Percentiles rank a stretch among this genome's conserved stretches.
Evolutionary conservation across 2,888 invertebrate genomes (phyloP).

Genomic region (Abrostola triplasia): DNA sequence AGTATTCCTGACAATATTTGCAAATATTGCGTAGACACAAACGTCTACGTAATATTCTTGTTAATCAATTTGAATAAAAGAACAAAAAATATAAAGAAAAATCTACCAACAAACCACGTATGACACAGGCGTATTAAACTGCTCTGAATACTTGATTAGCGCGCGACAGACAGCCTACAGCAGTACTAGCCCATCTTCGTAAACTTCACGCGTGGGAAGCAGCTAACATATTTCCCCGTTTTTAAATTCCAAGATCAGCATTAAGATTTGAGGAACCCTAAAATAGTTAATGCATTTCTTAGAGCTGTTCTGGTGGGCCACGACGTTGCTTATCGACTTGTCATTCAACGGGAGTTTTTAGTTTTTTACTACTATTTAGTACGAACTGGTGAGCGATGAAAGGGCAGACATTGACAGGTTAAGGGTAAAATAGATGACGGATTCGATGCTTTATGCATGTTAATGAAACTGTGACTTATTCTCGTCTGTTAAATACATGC

Average conservation of each 20-base stretch:
- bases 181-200: slow-evolving; percentile 17
- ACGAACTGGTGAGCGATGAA: slow-evolving; percentile 54
- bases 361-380: slow-evolving; percentile 58
- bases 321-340: slow-evolving; percentile 73
- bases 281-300: slow-evolving; percentile 81
- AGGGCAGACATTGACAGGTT: slow-evolving; percentile 49
- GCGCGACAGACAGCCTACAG: slow-evolving; percentile 17
- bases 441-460: slow-evolving; percentile 42
- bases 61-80: too few relatives aligned
- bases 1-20: too few relatives aligned
- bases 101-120: too few relatives aligned
- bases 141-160: neutral
- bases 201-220: slow-evolving; percentile 40
- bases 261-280: slow-evolving; percentile 57
- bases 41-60: too few relatives aligned
- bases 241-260: slow-evolving; percentile 55
- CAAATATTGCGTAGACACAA: too few relatives aligned
- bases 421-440: slow-evolving; percentile 50
- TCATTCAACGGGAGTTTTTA: slow-evolving; percentile 79
- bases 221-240: slow-evolving; percentile 45
- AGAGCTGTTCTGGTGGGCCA: slow-evolving; percentile 76
- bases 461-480: slow-evolving; percentile 36
- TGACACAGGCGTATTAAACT: too few relatives aligned
- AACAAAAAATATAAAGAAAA: too few relatives aligned
- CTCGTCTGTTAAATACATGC: slow-evolving; percentile 28